Evolutionary conservation across 2,797 vertebrate genomes (phyloP), one percentile per base, ranked within the genome.

Genomic region (Yasuhikotakia modesta): DNA sequence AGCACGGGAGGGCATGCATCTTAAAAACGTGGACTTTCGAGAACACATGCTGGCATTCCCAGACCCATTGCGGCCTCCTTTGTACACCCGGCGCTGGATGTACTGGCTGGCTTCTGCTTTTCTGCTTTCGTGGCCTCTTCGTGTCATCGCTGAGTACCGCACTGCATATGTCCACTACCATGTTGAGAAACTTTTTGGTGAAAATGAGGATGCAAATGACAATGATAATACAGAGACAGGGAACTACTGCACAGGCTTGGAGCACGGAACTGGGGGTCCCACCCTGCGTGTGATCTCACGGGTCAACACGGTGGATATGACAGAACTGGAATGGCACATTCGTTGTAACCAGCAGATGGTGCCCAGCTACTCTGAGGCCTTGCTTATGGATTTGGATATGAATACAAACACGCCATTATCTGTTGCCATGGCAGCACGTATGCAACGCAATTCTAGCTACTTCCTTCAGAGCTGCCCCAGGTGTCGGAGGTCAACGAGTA

Each of bases 241-340:
- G 2, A 81, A 82, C 39, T 87, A 86, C 1, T 78, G 71, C 30
- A 81, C n/a, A 3, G 84, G 80, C 5, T 81, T 82, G 8, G 85
- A 86, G 58, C 83, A 57, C 48, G 82, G 80, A 73, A 79, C 81
- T 0, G 86, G 86, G 0, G 86, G 86, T 35, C 83, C 84, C 32
- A 89, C 48, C 35, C 85, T n/a, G 16, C 90, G 50, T 13, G 86
- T 12, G 81, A 87, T 94, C 52, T 90, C 93, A 1, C 87, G 93
- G 0, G 91, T 94, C 82, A 92, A 92, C 89, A 94, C 93, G 0
- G 90, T 94, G 76, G 93, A 94, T 87, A 91, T 92, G 82, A 93
- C 93, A 0, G 93, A 94, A 88, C 87, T 94, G 27, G 93, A 94
- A 85, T 94, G 93, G 93, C 93, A 94, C 87, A 94, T 94, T 84